Evolutionary conservation across 2,888 invertebrate genomes (phyloP).

Genomic region (Hydrotaea diabolus): DNA sequence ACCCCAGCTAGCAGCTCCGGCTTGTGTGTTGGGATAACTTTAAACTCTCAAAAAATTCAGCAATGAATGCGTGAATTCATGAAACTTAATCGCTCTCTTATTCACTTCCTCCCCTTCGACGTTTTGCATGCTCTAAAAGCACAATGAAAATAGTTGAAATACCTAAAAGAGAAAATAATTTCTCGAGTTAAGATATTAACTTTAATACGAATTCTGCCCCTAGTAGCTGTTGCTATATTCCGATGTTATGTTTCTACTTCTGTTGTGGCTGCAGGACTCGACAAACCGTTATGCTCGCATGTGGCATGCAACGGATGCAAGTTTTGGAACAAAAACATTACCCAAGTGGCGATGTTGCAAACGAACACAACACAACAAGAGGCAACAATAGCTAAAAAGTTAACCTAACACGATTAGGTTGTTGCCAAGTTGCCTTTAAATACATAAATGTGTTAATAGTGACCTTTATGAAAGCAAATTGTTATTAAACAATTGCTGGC

Average conservation of each 20-base stretch:
- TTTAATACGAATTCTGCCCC: neutral
- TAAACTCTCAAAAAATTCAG: conserved; percentile 38
- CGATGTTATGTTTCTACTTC: no score
- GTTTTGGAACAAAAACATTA: neutral
- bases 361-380: neutral
- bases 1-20: neutral
- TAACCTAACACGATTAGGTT: conserved; percentile 29
- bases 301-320: conserved; percentile 24
- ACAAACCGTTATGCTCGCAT: conserved; percentile 5
- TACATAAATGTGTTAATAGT: conserved; percentile 29
- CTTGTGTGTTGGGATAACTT: neutral
- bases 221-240: neutral
- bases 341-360: neutral
- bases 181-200: conserved; percentile 13
- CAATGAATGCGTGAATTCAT: neutral
- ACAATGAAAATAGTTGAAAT: neutral
- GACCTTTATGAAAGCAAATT: conserved; percentile 34
- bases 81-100: neutral
- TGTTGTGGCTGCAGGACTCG: neutral
- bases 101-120: neutral
- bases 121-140: neutral
- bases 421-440: conserved; percentile 13
- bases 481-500: conserved; percentile 10
- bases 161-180: neutral
- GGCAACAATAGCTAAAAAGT: conserved; percentile 1